Conservation (phyloP, 92 coral and sea anemone genomes). For the Phenganax stokvisi region DNA sequence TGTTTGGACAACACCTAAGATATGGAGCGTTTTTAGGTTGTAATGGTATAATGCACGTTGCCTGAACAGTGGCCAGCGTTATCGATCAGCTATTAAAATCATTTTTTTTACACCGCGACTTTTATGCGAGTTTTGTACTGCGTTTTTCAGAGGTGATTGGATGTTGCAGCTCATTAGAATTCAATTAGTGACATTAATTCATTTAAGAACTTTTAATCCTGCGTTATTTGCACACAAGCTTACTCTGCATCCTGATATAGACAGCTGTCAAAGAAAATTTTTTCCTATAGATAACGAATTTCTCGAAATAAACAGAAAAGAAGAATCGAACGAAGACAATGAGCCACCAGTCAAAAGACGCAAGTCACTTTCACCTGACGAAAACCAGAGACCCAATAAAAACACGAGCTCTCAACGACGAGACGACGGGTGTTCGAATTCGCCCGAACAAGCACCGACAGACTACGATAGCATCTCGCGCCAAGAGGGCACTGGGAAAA, state of each 20-base stretch:
- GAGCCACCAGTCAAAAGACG: conserved; percentile 7
- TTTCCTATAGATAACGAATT: not conserved
- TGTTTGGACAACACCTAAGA: too few species aligned
- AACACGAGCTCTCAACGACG: conserved; percentile 24
- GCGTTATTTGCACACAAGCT: not conserved
- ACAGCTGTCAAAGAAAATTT: not conserved
- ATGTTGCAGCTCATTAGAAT: not conserved
- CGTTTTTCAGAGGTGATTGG: not conserved
- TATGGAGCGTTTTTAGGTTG: too few species aligned
- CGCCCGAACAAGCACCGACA: conserved; percentile 40
- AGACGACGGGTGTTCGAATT: conserved; percentile 37
- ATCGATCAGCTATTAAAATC: too few species aligned
- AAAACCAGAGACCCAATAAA: conserved; percentile 2
- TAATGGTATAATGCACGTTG: too few species aligned
- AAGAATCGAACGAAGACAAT: conserved; percentile 13
- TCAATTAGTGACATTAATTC: not conserved
- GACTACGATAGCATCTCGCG: conserved; percentile 22
- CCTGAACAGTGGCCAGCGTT: too few species aligned
- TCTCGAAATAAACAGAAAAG: not conserved
- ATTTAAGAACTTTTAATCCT: conserved; percentile 12
- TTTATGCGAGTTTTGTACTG: too few species aligned
- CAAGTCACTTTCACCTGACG: not conserved
- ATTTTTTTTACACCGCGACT: too few species aligned
- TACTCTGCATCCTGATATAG: not conserved
- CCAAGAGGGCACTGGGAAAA: conserved; percentile 13